Base-by-base conservation (phyloP, 2,113 vertebrate genomes). In the Mirounga angustirostris region DNA sequence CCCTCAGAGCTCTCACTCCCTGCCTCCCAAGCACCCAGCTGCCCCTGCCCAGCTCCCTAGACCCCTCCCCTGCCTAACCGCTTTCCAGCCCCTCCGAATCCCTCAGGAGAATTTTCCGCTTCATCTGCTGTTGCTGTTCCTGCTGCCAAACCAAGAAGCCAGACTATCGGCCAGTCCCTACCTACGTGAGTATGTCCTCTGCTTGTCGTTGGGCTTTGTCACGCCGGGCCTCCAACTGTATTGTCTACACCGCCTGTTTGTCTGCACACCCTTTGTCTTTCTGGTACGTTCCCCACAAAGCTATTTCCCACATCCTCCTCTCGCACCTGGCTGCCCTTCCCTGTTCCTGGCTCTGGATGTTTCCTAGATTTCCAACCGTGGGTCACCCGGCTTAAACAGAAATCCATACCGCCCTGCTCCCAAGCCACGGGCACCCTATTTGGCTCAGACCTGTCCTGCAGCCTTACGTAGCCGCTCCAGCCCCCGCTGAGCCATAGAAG, bases 111-210 rank as follows among this genome's bases (percentile, higher is more conserved):
- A 97, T 99, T 81, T 98, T 99, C 84, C 93, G 82, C 87, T 97
- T 93, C 58, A 54, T 99, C 81, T 99, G 99, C 98, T 99, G 99
- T 97, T 99, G 99, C 93, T 98, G 88, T 24, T 98, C 80, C 93
- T 98, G 90, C 63, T 98, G 78, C 89, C 98, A 98, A 83, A 50
- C 80, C 88, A 96, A 98, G 59, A 98, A 98, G 78, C 96, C 96
- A 13, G 98, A 99, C 13, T 99, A 99, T 46, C 99, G 99, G 1
- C 98, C 99, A 0, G 78, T 99, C 46, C 59, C 98, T 4, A 99
- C 98, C 8, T 98, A 99, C 73, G 99, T 99, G 95, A 98, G 99
- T 98, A 74, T 18, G 58, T 81, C 43, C 0, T 30, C 65, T 43
- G 36, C 67, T 30, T 30, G 73, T 16, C 30, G 26, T 26, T 10